Evolutionary conservation across 2,113 vertebrate genomes (phyloP), one percentile per base, ranked within the genome.

Genomic region (Microcebus lehilahytsara): DNA sequence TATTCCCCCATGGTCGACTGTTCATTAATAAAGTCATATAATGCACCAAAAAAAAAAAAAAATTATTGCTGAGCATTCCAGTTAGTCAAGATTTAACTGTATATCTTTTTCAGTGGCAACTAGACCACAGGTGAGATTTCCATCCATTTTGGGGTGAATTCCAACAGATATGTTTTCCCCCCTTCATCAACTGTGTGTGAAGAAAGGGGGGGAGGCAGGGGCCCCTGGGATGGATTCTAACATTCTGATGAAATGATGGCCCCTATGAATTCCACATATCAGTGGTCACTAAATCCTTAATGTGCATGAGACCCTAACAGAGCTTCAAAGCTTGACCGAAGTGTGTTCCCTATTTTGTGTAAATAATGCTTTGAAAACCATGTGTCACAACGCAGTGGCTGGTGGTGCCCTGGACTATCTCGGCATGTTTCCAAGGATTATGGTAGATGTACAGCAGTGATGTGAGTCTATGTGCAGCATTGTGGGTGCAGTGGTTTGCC

Each of bases 401-500:
- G 64, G 93, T 95, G 95, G 78, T 92, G 93, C 85, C 66, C 91
- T 87, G 97, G 91, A 96, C 80, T 89, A 93, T 95, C 95, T 97
- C 96, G 32, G 97, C 93, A 97, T 98, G 97, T 80, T 95, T 85
- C 79, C 2, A 77, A 94, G 92, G 92, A 97, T 62, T 96, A 97
- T 97, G 97, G 23, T 98, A 96, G 96, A 88, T 93, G 97, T 97
- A 88, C 95, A 51, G 69, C 91, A 97, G 79, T 94, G 92, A 96
- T 96, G 93, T 95, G 96, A 97, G 94, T 77, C 74, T 91, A 92
- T 79, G 94, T 97, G 97, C 91, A 98, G 95, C 95, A 93, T 97
- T 98, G 97, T 97, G 97, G 97, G 97, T 98, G 95, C 97, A 98
- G 97, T 98, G 96, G 97, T 97, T 96, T 60, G 97, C 96, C 96